Base-by-base conservation (phyloP, 1,140 invertebrate species). In the Orius insidiosus region DNA sequence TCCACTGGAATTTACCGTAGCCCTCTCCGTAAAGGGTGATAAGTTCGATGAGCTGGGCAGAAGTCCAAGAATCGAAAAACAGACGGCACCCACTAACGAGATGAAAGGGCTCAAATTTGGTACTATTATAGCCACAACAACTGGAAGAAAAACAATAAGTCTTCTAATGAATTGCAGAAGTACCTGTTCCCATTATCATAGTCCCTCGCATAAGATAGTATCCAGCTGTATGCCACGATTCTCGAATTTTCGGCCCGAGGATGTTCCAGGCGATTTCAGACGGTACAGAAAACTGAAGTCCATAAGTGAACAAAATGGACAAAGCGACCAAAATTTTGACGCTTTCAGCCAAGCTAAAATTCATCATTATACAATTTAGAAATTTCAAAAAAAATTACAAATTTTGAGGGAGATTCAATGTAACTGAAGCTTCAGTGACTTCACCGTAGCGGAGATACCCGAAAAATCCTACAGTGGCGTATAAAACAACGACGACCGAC, bases 41-140 rank as follows among this genome's bases (percentile, higher is more conserved):
- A 30, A 88, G 66, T 60, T 97, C 88, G 50, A 97, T 86, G 7
- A 90, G 90, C 79, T 1, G 93, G 93, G 56, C 94, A 85, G 55
- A 96, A 89, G 69, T 8, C 90, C 89, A 6, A 96, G 69, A 11
- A 86, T 85, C 11, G 86, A 89, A 2, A 90, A 72, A 52, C 85
- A 87, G 1, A 95, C 74, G 0, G 86, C 81, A 34, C 93, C 93
- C n/a, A 96, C 84, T 1, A 95, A 68, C 0, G 89, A 88, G 47
- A 98, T 97, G 58, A 96, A 81, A 2, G 89, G 76, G 3, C 87
- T 88, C 13, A 97, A 63, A 55, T 90, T 77, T 2, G 89, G 88
- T 41, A 96, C 75, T 1, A 78, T 72, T 15, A 84, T 75, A 1
- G 90, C 88, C 18, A 93, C 60, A 9, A 68, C 61, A 62, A 83